Evolutionary conservation across 2,113 vertebrate genomes (phyloP).

Genomic region (Colinus virginianus): DNA sequence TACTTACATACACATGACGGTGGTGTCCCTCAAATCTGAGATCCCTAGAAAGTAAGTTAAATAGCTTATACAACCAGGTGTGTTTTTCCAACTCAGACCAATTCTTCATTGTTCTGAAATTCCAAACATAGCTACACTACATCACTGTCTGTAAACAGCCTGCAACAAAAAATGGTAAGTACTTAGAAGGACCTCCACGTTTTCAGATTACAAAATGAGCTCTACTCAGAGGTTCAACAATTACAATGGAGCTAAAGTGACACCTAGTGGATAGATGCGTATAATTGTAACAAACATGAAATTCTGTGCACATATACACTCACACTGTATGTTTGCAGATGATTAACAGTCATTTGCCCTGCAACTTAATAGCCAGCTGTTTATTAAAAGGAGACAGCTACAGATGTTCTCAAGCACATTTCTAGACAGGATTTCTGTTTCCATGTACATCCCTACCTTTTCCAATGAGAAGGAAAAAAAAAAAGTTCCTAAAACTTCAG

Average conservation of each 20-base stretch:
- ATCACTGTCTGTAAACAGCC: not conserved
- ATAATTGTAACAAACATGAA: not conserved
- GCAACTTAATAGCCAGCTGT: not conserved
- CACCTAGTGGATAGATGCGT: slow-evolving; percentile 42
- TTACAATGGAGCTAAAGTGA: not conserved
- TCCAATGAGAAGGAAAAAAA: not conserved
- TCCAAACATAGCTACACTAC: not conserved
- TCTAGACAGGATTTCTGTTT: accelerated
- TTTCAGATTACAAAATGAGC: not conserved
- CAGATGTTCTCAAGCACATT: not conserved
- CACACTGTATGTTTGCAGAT: not conserved
- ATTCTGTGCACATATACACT: not conserved
- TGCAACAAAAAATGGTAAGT: not conserved
- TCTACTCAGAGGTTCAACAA: not conserved
- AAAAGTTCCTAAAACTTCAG: not conserved
- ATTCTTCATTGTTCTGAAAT: not conserved
- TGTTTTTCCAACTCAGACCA: not conserved
- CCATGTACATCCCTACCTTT: not conserved
- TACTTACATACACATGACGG: not conserved
- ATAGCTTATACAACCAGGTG: not conserved
- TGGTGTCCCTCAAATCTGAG: not conserved
- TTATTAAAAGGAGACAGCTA: not conserved
- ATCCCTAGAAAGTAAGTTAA: not conserved
- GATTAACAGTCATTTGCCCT: not conserved
- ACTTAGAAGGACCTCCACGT: not conserved